Percentiles rank a stretch among this genome's conserved stretches.
Evolutionary conservation across 2,113 vertebrate species (phyloP).

Genomic region (Acrocephalus kingi): DNA sequence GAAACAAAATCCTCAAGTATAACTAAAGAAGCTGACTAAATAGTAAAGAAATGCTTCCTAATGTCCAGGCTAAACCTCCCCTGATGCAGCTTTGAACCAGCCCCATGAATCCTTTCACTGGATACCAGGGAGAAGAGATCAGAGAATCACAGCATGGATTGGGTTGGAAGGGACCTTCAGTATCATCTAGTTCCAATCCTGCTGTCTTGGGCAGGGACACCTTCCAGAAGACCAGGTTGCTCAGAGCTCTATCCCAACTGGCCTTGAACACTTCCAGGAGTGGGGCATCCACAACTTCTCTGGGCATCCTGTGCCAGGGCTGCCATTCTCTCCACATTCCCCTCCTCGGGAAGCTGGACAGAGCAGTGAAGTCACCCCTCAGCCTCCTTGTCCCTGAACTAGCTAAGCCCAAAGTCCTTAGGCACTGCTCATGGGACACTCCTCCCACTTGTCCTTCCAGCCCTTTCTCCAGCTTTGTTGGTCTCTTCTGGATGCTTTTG

Average conservation of each 20-base stretch:
- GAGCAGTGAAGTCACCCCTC: neutral
- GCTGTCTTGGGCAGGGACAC: neutral
- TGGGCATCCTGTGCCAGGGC: neutral
- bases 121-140: neutral
- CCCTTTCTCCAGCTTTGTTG: neutral
- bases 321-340: neutral
- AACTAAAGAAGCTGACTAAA: neutral
- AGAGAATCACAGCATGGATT: neutral
- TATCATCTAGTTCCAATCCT: neutral
- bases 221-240: neutral
- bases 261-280: neutral
- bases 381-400: neutral
- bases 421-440: neutral
- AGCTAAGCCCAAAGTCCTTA: neutral
- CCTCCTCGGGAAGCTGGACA: neutral
- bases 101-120: neutral
- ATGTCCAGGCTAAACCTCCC: neutral
- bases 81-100: neutral
- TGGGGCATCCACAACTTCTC: neutral
- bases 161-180: neutral
- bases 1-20: neutral
- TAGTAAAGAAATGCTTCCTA: neutral
- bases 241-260: neutral
- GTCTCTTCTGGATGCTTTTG: rapidly evolving
- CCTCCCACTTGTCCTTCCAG: neutral